Conservation (phyloP, 2,797 vertebrate genomes). For the Tadarida brasiliensis region DNA sequence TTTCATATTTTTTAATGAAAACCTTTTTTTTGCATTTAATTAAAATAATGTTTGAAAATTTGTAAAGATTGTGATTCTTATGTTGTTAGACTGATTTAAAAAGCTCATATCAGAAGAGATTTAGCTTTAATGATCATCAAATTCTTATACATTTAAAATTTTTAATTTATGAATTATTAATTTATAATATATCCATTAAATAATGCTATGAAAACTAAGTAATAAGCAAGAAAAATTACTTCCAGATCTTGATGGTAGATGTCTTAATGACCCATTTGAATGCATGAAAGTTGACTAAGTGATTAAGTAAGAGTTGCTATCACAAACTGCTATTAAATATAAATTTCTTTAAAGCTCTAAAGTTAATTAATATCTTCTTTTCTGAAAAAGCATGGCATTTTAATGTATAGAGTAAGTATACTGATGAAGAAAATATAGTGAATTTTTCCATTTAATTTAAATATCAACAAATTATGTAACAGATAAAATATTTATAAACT, state of each 20-base stretch:
- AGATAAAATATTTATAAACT: constrained; percentile 15
- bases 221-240: constrained; percentile 30
- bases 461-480: background rate
- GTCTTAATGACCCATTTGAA: background rate
- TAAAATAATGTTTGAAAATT: constrained; percentile 6
- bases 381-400: background rate
- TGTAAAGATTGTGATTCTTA: background rate
- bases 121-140: background rate
- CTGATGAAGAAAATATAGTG: background rate
- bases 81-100: background rate
- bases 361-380: constrained; percentile 35
- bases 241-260: background rate
- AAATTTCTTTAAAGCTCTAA: background rate
- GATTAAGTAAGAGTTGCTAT: background rate
- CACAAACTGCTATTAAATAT: background rate
- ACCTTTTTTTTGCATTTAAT: background rate
- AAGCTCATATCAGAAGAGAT: background rate
- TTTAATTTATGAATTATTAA: constrained; percentile 14
- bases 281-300: constrained; percentile 32
- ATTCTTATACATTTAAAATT: background rate
- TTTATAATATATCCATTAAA: background rate
- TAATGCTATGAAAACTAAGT: background rate
- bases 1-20: background rate
- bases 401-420: background rate
- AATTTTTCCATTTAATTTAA: constrained; percentile 60